Conservation (phyloP, 2,113 vertebrate species). For the Chlamydotis undulata region DNA sequence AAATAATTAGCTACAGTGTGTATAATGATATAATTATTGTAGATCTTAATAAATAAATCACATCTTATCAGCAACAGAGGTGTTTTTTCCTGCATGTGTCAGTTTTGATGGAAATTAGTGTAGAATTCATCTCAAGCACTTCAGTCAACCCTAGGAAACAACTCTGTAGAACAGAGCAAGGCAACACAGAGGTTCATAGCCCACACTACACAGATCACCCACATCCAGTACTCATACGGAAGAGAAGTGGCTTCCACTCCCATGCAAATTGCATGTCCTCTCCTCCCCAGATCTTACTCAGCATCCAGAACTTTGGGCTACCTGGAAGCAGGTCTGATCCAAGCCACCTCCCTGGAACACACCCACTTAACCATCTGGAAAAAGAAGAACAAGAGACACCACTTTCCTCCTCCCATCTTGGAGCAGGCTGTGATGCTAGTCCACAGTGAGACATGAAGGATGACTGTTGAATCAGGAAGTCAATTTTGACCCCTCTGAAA, state of each 20-base stretch:
- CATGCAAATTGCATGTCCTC: background rate
- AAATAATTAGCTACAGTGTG: background rate
- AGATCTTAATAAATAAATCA: conserved; percentile 7
- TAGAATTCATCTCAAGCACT: background rate
- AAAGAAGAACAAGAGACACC: background rate
- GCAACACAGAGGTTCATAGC: background rate
- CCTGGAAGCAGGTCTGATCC: background rate
- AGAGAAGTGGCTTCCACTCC: background rate
- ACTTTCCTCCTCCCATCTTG: background rate
- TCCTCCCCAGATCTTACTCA: background rate
- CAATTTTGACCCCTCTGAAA: background rate
- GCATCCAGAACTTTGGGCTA: background rate
- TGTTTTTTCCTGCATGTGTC: background rate
- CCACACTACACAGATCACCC: background rate
- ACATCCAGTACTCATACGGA: background rate
- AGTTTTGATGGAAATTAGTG: background rate
- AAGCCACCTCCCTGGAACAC: background rate
- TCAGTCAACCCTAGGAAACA: background rate
- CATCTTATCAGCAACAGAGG: background rate
- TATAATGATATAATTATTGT: background rate
- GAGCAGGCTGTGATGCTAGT: background rate
- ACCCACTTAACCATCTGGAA: background rate
- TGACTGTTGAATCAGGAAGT: background rate
- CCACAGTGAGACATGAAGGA: background rate
- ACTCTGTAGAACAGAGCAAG: background rate